phyloP scores from a whole-genome alignment of 2,888 invertebrate species.

The Andrena trimmerana region DNA sequence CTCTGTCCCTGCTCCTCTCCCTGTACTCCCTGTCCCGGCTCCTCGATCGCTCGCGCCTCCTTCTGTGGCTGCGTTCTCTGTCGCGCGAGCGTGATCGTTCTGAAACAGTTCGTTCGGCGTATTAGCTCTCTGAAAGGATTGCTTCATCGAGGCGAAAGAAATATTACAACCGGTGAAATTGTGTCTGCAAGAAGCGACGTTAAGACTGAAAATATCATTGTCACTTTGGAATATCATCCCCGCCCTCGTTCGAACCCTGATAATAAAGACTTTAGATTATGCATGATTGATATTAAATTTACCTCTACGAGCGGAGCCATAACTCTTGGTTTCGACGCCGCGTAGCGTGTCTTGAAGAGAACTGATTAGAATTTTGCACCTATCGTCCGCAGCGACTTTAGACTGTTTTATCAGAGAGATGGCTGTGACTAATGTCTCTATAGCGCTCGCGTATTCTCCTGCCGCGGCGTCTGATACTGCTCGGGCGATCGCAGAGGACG shows the following conservation, averaged over 20 bases:
- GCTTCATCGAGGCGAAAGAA: background rate
- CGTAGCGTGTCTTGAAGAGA: constrained; percentile 98
- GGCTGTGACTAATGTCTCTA: constrained; percentile 99
- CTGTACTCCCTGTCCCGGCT: constrained; percentile 89
- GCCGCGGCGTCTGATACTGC: constrained; percentile 99
- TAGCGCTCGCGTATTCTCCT: constrained; percentile 98
- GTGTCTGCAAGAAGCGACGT: no score
- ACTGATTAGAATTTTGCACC: constrained; percentile 98
- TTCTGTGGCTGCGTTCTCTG: constrained; percentile 86
- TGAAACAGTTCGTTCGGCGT: constrained; percentile 69
- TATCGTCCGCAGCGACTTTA: constrained; percentile 97
- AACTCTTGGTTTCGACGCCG: constrained; percentile 99
- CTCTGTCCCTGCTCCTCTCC: constrained; percentile 86
- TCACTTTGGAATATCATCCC: no score
- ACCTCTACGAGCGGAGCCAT: constrained; percentile 91
- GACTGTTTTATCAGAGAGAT: constrained; percentile 99
- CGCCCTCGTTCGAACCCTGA: no score
- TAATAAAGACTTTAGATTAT: no score
- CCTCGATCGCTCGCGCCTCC: constrained; percentile 90
- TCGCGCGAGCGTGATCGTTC: constrained; percentile 86
- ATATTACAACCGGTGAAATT: no score
- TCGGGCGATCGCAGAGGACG: constrained; percentile 98
- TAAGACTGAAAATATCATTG: no score
- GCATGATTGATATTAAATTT: constrained; percentile 40
- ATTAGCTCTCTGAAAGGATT: background rate